These are phyloP conservation scores for Lepus europaeus DNA, from an alignment of 2,113 vertebrate species.

Conservation along the genomic window DNA sequence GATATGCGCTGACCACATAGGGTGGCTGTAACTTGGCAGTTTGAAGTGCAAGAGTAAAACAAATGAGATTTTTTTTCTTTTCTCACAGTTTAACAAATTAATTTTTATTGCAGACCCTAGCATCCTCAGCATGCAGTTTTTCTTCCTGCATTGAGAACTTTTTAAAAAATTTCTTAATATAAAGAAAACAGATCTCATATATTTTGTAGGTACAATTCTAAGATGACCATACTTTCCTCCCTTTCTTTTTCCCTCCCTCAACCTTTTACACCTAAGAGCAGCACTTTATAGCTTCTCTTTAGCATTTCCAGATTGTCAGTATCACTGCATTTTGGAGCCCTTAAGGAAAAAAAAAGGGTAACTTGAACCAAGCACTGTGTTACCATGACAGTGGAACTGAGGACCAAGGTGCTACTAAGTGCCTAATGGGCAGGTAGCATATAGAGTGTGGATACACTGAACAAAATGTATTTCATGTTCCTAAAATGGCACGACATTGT, in stretches of 20 bases:
- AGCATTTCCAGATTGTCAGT: not conserved
- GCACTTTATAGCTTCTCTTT: not conserved
- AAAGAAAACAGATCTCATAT: too few relatives aligned
- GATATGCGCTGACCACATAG: not conserved
- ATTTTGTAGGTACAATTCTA: too few relatives aligned
- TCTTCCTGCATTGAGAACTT: not conserved
- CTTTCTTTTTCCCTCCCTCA: too few relatives aligned
- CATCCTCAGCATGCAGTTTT: not conserved
- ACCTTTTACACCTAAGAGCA: not conserved
- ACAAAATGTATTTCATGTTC: too few relatives aligned
- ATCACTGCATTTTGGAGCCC: not conserved
- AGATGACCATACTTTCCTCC: too few relatives aligned
- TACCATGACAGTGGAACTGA: not conserved
- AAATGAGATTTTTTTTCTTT: not conserved
- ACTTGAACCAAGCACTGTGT: too few relatives aligned
- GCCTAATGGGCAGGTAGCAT: too few relatives aligned
- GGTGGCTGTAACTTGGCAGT: not conserved
- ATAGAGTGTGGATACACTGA: not conserved
- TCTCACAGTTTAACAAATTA: not conserved
- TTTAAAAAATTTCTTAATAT: too few relatives aligned
- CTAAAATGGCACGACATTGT: not conserved
- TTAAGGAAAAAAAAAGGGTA: not conserved
- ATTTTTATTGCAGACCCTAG: not conserved
- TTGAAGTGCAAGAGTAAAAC: not conserved
- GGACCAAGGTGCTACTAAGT: not conserved